Evolutionary conservation across 2,113 vertebrate genomes (phyloP).

Genomic region (chimpanzee (Pan troglodytes)): NHGRI_mPanTro3-v2.1_pri NC_072398.2:152048501-152049000

Average conservation of each 20-base stretch:
- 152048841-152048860: background rate
- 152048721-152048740: background rate
- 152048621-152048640: background rate
- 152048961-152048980: no score
- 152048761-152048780: background rate
- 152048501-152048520: background rate
- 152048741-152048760: background rate
- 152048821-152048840: background rate
- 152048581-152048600: background rate
- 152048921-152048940: background rate
- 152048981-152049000: background rate
- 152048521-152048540: background rate
- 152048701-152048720: background rate
- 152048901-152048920: background rate
- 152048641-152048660: background rate
- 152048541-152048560: background rate
- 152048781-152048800: background rate
- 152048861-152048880: background rate
- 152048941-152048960: background rate
- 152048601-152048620: background rate
- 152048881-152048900: background rate
- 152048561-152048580: background rate
- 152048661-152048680: background rate
- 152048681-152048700: background rate
- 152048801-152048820: background rate